Percentiles rank a stretch among this genome's conserved stretches.
Conservation (phyloP, 37 sponge, comb jelly and placozoan genomes). For the Eunapius fragilis region DNA sequence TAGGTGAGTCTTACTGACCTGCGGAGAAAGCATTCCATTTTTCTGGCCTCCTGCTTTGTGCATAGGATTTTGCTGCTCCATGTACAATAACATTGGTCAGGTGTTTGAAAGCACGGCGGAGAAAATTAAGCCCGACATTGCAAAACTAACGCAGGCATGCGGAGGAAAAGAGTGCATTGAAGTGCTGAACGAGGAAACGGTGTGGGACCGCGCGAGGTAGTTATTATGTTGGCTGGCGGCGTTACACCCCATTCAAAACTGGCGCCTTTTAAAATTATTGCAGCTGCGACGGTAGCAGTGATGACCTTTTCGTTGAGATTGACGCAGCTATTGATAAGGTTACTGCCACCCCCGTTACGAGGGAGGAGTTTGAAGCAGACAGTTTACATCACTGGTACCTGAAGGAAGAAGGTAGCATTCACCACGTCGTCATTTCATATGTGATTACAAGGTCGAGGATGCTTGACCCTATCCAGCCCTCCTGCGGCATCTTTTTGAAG, state of each 20-base stretch:
- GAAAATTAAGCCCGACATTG: conserved; percentile 8
- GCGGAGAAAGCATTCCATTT: too few relatives aligned
- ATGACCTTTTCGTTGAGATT: conserved; percentile 42
- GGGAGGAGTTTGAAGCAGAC: conserved; percentile 27
- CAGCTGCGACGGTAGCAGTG: background rate
- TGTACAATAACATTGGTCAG: background rate
- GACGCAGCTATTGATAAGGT: conserved; percentile 40
- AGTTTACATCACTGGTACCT: conserved; percentile 4
- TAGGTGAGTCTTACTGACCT: too few relatives aligned
- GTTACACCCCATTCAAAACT: background rate
- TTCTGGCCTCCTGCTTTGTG: background rate
- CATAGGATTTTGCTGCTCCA: background rate
- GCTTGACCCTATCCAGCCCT: background rate
- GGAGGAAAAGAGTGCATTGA: background rate
- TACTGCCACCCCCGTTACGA: background rate
- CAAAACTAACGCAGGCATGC: background rate
- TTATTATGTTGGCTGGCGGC: background rate
- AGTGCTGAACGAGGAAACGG: background rate
- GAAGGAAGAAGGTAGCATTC: background rate
- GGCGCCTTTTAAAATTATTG: background rate
- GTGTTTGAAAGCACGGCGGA: background rate
- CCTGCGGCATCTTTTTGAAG: conserved; percentile 29
- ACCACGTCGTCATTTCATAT: background rate
- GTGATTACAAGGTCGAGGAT: too few relatives aligned
- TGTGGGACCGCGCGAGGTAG: background rate